Conservation (phyloP, 2,797 vertebrate species). For the Brachymystax lenok region DNA sequence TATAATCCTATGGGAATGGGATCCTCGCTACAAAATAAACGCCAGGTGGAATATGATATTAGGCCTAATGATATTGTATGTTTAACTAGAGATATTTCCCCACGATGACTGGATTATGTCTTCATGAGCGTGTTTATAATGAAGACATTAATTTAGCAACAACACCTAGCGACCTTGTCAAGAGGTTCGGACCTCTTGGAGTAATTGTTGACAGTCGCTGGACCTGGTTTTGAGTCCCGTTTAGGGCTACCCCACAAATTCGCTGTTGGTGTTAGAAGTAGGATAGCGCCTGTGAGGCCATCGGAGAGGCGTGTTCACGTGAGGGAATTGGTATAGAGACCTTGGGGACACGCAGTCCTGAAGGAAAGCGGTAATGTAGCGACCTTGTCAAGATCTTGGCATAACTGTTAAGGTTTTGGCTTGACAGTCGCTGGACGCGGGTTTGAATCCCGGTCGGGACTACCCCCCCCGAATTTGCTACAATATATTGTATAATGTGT, state of each 20-base stretch:
- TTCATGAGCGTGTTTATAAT: not conserved
- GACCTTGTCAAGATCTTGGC: no score
- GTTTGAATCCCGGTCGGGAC: no score
- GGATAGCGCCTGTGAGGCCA: no score
- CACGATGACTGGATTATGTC: not conserved
- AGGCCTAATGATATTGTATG: not conserved
- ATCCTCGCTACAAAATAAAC: not conserved
- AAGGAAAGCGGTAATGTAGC: not conserved
- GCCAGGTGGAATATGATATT: not conserved
- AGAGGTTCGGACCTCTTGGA: not conserved
- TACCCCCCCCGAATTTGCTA: no score
- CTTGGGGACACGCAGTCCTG: not conserved
- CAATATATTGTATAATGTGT: no score
- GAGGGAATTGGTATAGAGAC: not conserved
- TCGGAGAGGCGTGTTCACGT: no score
- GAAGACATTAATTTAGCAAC: not conserved
- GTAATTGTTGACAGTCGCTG: not conserved
- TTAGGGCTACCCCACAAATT: not conserved
- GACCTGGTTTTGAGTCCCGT: not conserved
- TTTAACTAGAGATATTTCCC: not conserved
- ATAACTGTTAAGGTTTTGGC: no score
- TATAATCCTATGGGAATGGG: not conserved
- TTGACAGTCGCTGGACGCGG: no score
- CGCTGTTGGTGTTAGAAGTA: not conserved
- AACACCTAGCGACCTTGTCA: not conserved